phyloP scores from a whole-genome alignment of 1,140 invertebrate genomes.

The Fopius arisanus region DNA sequence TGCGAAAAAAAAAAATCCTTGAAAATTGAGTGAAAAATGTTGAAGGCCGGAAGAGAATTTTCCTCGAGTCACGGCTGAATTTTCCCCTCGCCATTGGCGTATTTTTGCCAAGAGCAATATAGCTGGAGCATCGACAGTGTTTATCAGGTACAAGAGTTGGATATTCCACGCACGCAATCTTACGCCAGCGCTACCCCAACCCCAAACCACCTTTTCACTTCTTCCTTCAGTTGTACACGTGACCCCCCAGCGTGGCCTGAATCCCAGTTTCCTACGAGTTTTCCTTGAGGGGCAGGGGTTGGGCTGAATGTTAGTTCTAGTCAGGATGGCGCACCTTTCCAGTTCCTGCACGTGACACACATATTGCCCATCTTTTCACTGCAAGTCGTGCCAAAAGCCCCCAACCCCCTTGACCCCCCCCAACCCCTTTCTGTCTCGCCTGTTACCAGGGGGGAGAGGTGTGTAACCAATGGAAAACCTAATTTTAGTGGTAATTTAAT shows the following conservation, averaged over 20 bases:
- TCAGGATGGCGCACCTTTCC: conserved; percentile 6
- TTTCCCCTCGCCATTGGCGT: neutral
- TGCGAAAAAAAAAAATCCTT: too few species aligned
- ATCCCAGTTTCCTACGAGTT: conserved; percentile 1
- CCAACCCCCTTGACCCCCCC: neutral
- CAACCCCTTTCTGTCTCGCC: neutral
- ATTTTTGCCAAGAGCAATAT: conserved; percentile 33
- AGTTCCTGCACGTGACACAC: conserved; percentile 46
- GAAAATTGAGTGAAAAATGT: neutral
- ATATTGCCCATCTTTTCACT: conserved; percentile 42
- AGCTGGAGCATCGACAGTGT: conserved; percentile 36
- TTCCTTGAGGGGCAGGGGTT: neutral
- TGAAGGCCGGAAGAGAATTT: neutral
- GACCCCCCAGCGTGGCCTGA: conserved; percentile 26
- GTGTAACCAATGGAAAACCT: conserved; percentile 40
- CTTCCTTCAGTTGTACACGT: conserved; percentile 38
- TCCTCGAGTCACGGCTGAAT: neutral
- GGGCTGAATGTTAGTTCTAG: conserved; percentile 22
- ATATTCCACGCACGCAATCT: conserved; percentile 45
- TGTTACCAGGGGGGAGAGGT: too few species aligned
- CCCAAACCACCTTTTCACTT: conserved; percentile 12
- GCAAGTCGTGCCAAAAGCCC: conserved; percentile 37
- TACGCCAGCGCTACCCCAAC: conserved; percentile 15
- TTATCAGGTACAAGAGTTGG: conserved; percentile 40
- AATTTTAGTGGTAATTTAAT: conserved; percentile 34